Conservation (phyloP, 2,113 vertebrate genomes). For the Blennius ocellaris region DNA sequence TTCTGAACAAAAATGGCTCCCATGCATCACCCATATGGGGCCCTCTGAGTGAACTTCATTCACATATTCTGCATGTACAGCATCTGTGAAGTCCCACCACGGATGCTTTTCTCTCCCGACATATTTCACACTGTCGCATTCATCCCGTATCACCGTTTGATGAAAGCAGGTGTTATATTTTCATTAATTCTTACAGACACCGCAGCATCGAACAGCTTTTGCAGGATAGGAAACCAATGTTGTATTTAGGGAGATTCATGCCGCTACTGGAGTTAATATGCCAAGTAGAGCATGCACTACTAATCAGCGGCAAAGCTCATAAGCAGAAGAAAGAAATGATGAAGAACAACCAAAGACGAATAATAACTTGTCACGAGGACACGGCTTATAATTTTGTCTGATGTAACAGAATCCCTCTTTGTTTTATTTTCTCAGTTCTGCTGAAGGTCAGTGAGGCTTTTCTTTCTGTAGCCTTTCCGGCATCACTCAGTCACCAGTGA, state of each 20-base stretch:
- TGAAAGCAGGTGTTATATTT: slow-evolving; percentile 31
- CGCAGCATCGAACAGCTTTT: slow-evolving; percentile 41
- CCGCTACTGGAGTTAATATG: slow-evolving; percentile 67
- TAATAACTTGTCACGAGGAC: slow-evolving; percentile 29
- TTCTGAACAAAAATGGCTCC: slow-evolving; percentile 73
- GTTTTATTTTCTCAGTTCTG: slow-evolving; percentile 2
- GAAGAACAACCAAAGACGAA: slow-evolving; percentile 37
- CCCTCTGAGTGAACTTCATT: slow-evolving; percentile 41
- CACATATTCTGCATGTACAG: slow-evolving; percentile 45
- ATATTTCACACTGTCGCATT: background rate
- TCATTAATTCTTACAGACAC: slow-evolving; percentile 38
- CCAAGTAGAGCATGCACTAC: slow-evolving; percentile 54
- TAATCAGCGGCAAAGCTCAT: slow-evolving; percentile 61
- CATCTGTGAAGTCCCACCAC: slow-evolving; percentile 3
- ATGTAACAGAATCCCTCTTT: slow-evolving; percentile 20
- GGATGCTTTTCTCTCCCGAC: slow-evolving; percentile 4
- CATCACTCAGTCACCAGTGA: no score
- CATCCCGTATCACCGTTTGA: slow-evolving; percentile 9
- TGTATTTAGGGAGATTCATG: slow-evolving; percentile 43
- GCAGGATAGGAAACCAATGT: slow-evolving; percentile 43
- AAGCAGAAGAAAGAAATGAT: slow-evolving; percentile 56
- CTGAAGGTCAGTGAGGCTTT: background rate
- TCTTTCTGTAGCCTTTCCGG: background rate
- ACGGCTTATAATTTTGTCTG: slow-evolving; percentile 18
- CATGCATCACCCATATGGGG: slow-evolving; percentile 58